Evolutionary conservation across 2,888 invertebrate species (phyloP).

Genomic region (Apeira syringaria): DNA sequence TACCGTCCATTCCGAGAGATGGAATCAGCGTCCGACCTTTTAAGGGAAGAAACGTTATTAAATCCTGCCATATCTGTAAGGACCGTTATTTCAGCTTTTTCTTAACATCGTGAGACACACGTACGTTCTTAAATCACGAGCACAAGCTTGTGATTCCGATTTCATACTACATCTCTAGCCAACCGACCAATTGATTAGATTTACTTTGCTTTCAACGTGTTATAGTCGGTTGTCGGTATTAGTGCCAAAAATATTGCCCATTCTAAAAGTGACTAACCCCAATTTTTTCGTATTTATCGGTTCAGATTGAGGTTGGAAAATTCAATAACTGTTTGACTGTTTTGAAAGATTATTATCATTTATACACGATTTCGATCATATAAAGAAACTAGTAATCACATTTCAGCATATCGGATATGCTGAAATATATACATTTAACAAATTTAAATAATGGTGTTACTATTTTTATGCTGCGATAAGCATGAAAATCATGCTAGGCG

Average conservation of each 20-base stretch:
- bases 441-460: too few relatives aligned
- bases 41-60: slow-evolving; percentile 66
- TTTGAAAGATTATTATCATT: slow-evolving; percentile 9
- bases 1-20: slow-evolving; percentile 27
- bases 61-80: slow-evolving; percentile 69
- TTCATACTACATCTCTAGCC: slow-evolving; percentile 4
- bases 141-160: slow-evolving; percentile 2
- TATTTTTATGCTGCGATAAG: too few relatives aligned
- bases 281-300: slow-evolving; percentile 25
- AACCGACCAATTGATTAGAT: slow-evolving; percentile 11
- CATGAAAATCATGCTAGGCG: too few relatives aligned
- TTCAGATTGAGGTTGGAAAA: slow-evolving; percentile 36
- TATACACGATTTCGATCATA: too few relatives aligned
- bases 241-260: slow-evolving; percentile 23
- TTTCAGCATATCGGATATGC: too few relatives aligned
- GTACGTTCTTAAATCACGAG: slow-evolving; percentile 4
- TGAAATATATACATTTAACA: too few relatives aligned
- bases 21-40: slow-evolving; percentile 56
- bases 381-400: too few relatives aligned
- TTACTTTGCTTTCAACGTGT: slow-evolving; percentile 13
- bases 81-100: slow-evolving; percentile 57
- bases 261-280: slow-evolving; percentile 33
- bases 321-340: slow-evolving; percentile 29
- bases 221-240: slow-evolving; percentile 14
- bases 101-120: slow-evolving; percentile 9